phyloP scores from a whole-genome alignment of 2,797 vertebrate species.

The Syndactyla subalaris region DNA sequence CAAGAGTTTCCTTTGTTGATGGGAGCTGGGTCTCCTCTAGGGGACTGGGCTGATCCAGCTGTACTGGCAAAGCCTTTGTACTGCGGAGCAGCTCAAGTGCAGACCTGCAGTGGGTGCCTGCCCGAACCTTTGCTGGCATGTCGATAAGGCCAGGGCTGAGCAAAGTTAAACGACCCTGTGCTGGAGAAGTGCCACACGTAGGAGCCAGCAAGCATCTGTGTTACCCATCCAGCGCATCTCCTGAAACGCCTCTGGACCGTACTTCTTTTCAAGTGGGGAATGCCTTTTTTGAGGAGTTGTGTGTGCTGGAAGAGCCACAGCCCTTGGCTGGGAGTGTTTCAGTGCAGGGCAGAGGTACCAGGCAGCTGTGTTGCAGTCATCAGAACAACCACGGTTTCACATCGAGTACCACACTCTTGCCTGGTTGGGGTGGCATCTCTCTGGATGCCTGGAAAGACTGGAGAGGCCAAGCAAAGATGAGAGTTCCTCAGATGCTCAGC shows the following conservation, averaged over 20 bases:
- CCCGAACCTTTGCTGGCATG: not conserved
- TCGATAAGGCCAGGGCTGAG: not conserved
- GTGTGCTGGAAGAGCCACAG: not conserved
- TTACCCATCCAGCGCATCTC: not conserved
- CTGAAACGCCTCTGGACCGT: not conserved
- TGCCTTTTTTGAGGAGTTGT: not conserved
- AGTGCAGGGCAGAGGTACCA: not conserved
- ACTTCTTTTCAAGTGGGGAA: not conserved
- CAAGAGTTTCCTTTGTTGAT: constrained; percentile 35
- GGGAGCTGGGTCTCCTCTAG: constrained; percentile 58
- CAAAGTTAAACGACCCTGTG: not conserved
- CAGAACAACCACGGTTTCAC: accelerated
- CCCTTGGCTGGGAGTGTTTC: not conserved
- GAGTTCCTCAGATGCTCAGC: accelerated
- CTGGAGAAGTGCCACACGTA: constrained; percentile 51
- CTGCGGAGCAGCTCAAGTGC: constrained; percentile 35
- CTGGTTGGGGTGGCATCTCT: not conserved
- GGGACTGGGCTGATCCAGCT: constrained; percentile 57
- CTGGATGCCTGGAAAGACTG: not conserved
- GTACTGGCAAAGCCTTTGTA: constrained; percentile 32
- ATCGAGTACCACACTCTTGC: accelerated
- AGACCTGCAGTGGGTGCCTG: constrained; percentile 49
- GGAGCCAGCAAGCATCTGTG: constrained; percentile 2
- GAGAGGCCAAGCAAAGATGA: not conserved
- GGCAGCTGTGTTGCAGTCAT: not conserved